Conservation (phyloP, 2,888 invertebrate genomes). For the Lithophane ornitopus region DNA sequence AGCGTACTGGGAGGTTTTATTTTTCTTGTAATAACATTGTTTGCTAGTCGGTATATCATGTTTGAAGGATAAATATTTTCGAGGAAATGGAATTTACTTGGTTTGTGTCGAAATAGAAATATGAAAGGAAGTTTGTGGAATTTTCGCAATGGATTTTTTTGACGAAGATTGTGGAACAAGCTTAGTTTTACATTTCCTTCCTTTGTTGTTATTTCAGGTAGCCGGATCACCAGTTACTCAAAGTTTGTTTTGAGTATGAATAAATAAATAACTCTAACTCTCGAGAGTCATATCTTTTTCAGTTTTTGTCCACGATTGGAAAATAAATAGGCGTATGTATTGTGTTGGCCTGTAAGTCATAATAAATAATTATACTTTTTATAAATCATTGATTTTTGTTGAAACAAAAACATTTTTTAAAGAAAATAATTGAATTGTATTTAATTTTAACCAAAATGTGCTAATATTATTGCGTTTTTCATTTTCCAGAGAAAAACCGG, state of each 20-base stretch:
- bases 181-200: slow-evolving; percentile 17
- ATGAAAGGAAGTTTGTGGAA: slow-evolving; percentile 33
- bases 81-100: slow-evolving; percentile 49
- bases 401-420: background rate
- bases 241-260: slow-evolving; percentile 1
- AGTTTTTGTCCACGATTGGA: background rate
- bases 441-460: background rate
- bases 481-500: background rate
- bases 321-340: background rate
- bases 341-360: background rate
- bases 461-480: background rate
- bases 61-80: slow-evolving; percentile 55
- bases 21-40: slow-evolving; percentile 54
- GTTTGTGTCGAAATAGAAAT: slow-evolving; percentile 42
- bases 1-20: slow-evolving; percentile 50
- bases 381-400: background rate
- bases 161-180: slow-evolving; percentile 3
- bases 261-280: background rate
- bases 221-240: slow-evolving; percentile 6
- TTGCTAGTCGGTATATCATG: slow-evolving; percentile 51
- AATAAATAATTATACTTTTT: background rate
- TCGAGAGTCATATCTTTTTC: background rate
- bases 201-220: slow-evolving; percentile 31
- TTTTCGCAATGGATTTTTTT: slow-evolving; percentile 24
- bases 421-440: background rate